Percentiles rank a stretch among this genome's conserved stretches.
Evolutionary conservation across 2,888 invertebrate genomes (phyloP).

Genomic region (Eupithecia insigniata): DNA sequence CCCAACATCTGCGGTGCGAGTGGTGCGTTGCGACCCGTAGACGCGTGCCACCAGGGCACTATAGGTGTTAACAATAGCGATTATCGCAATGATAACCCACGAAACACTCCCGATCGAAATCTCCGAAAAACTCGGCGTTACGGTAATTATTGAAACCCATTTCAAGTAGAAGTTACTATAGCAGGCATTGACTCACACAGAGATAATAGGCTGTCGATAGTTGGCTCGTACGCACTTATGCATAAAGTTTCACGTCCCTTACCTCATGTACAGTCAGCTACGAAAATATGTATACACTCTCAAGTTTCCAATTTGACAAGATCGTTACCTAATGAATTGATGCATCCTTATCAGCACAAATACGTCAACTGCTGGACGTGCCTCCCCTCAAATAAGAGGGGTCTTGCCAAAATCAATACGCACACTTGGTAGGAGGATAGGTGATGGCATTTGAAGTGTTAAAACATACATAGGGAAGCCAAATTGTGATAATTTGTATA

Average conservation of each 20-base stretch:
- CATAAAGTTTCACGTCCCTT: constrained; percentile 7
- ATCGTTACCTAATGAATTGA: no score
- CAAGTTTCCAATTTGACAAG: not conserved
- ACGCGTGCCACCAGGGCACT: not conserved
- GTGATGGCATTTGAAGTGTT: no score
- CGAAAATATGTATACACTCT: not conserved
- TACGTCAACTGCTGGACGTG: not conserved
- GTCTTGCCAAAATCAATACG: not conserved
- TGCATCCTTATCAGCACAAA: not conserved
- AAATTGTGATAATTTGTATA: no score
- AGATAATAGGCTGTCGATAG: constrained; percentile 19
- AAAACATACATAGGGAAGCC: no score
- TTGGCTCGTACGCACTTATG: constrained; percentile 15
- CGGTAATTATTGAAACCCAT: not conserved
- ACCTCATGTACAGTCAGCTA: not conserved
- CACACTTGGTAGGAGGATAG: no score
- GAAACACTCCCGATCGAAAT: not conserved
- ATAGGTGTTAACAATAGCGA: not conserved
- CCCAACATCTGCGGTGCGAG: not conserved
- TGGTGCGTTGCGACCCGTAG: not conserved
- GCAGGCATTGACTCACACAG: constrained; percentile 6
- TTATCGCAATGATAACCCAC: not conserved
- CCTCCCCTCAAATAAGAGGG: not conserved
- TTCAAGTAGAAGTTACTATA: not conserved
- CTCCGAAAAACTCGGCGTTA: not conserved